Conservation (phyloP, 2,113 vertebrate genomes). For the Platysternon megacephalum region DNA sequence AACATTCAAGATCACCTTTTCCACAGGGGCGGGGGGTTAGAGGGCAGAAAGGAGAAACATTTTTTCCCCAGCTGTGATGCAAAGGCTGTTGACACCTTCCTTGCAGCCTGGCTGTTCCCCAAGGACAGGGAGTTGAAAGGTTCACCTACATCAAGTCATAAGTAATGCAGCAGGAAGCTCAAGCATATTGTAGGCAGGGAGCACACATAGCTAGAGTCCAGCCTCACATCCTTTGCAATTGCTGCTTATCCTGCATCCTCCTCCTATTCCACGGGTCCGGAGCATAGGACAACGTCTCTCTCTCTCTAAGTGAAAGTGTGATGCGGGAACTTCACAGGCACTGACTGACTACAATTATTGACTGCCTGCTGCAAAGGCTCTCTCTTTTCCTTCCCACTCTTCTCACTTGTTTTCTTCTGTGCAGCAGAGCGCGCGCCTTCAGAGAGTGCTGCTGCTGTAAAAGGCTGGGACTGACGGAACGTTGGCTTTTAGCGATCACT, state of each 20-base stretch:
- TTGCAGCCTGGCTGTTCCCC: constrained; percentile 52
- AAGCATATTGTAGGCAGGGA: neutral
- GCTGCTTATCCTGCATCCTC: neutral
- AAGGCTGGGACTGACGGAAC: constrained; percentile 66
- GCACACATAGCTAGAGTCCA: neutral
- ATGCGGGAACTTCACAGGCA: constrained; percentile 58
- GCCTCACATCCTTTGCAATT: neutral
- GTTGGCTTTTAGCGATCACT: constrained; percentile 61
- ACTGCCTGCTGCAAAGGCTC: constrained; percentile 55
- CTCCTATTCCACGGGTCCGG: fast-evolving
- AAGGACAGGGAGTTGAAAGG: constrained; percentile 65
- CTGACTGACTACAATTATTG: constrained; percentile 68
- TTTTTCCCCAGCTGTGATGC: neutral
- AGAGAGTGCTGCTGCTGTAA: constrained; percentile 61
- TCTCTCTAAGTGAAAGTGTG: neutral
- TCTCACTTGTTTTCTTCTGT: constrained; percentile 64
- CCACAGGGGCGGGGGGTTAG: neutral
- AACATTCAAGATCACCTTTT: neutral
- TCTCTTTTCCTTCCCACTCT: constrained; percentile 40
- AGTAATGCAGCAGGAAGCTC: constrained; percentile 53
- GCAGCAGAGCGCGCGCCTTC: constrained; percentile 70
- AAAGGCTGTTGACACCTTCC: neutral
- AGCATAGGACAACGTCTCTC: neutral
- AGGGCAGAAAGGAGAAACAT: neutral
- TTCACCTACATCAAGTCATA: constrained; percentile 62